Conservation (phyloP, 2,113 vertebrate genomes). For the Equus quagga region DNA sequence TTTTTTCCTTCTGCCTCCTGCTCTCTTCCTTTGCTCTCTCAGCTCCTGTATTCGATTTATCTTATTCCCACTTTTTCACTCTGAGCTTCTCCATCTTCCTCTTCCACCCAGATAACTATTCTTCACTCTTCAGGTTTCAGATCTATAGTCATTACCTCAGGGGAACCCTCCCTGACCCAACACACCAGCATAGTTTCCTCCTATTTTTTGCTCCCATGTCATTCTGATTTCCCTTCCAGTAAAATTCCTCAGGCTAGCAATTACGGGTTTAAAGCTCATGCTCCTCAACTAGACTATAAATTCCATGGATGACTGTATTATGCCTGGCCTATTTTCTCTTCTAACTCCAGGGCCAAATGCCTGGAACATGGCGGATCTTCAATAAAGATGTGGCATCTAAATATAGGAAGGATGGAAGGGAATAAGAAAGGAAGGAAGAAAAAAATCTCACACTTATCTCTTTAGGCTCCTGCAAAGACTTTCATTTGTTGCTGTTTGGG, state of each 20-base stretch:
- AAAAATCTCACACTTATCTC: neutral
- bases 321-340: neutral
- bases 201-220: neutral
- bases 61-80: constrained; percentile 30
- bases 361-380: neutral
- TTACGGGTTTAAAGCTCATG: neutral
- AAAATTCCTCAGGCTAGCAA: neutral
- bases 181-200: neutral
- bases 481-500: neutral
- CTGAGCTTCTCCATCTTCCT: neutral
- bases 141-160: neutral
- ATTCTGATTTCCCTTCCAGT: neutral
- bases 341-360: neutral
- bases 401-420: neutral
- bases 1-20: neutral
- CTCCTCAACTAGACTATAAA: neutral
- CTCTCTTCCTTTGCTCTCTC: neutral
- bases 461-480: neutral
- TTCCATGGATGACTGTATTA: neutral
- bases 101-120: neutral
- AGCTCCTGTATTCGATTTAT: neutral
- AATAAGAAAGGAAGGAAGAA: neutral
- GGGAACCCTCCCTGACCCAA: neutral
- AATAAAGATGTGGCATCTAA: neutral
- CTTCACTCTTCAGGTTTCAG: neutral